Evolutionary conservation across 2,113 vertebrate species (phyloP).

Genomic region (Mastomys coucha): DNA sequence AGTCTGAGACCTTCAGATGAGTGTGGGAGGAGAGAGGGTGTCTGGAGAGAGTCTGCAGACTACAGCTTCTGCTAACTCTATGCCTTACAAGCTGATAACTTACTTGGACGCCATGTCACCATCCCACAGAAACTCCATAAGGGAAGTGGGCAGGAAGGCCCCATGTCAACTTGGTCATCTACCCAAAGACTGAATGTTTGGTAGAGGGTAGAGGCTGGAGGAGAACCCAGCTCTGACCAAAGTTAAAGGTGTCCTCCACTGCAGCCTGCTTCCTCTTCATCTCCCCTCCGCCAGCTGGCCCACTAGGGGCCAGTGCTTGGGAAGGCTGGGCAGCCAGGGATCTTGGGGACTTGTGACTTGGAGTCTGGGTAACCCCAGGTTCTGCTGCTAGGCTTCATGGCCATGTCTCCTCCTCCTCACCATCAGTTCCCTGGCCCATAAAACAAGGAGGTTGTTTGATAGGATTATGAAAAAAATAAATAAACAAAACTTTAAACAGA

Average conservation of each 20-base stretch:
- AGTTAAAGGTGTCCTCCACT: background rate
- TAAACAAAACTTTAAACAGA: background rate
- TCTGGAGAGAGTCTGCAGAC: background rate
- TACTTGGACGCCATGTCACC: background rate
- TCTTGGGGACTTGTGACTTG: background rate
- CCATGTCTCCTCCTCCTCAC: background rate
- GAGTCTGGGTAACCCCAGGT: background rate
- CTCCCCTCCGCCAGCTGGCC: background rate
- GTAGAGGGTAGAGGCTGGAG: background rate
- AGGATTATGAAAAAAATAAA: background rate
- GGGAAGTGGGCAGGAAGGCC: background rate
- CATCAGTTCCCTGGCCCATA: background rate
- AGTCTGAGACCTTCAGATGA: background rate
- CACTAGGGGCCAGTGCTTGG: background rate
- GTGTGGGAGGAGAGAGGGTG: background rate
- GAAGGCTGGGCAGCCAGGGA: background rate
- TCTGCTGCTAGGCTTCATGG: background rate
- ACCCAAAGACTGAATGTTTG: background rate
- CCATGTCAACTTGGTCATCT: background rate
- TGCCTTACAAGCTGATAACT: background rate
- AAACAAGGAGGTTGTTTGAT: background rate
- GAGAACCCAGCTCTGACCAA: background rate
- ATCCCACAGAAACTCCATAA: fast-evolving
- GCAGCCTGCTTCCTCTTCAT: background rate
- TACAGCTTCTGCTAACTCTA: background rate